Evolutionary conservation across 2,888 invertebrate genomes (phyloP), one percentile per base, ranked within the genome.

Genomic region (Dusona sp.): DNA sequence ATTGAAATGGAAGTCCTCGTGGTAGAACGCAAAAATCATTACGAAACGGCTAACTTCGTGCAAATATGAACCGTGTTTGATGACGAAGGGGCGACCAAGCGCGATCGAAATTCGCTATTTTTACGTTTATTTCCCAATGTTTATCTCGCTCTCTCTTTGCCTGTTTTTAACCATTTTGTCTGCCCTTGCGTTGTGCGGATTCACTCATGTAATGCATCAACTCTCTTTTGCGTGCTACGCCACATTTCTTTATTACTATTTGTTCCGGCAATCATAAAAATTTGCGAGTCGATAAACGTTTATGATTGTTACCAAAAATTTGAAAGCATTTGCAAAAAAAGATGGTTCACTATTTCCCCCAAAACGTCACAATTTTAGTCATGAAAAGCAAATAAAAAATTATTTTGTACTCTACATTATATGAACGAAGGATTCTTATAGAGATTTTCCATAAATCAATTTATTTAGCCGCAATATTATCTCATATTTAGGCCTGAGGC

Each of bases 1-100:
- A 89, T 89, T 88, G 89, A 89, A 89, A 90, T 89, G 88, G 85
- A 90, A 90, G 89, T 88, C 87, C 83, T 72, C 79, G 81, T 70
- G 85, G 84, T 87, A 80, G 84, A 87, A 88, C 88, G 81, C 88
- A 87, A 86, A 87, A 87, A 88, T 85, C 86, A 89, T 89, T 87
- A 90, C 87, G 86, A 88, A 88, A 88, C 87, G 86, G 87, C 61
- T 85, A 81, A 90, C 84, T 67, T 87, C 79, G 86, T 81, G 84
- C 81, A 87, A 85, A 88, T 86, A 83, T 79, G 81, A 72, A 81
- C 54, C 74, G 65, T 82, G 33, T 74, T 57, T 64, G 65, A 85
- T 67, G 82, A 73, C 48, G 78, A 74, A 61, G 68, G 25, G 25
- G 73, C 45, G 19, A 75, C 67, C 57, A 51, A 80, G 57, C 74